Conservation (phyloP, 2,113 vertebrate species). For the Cyprinus carpio region DNA sequence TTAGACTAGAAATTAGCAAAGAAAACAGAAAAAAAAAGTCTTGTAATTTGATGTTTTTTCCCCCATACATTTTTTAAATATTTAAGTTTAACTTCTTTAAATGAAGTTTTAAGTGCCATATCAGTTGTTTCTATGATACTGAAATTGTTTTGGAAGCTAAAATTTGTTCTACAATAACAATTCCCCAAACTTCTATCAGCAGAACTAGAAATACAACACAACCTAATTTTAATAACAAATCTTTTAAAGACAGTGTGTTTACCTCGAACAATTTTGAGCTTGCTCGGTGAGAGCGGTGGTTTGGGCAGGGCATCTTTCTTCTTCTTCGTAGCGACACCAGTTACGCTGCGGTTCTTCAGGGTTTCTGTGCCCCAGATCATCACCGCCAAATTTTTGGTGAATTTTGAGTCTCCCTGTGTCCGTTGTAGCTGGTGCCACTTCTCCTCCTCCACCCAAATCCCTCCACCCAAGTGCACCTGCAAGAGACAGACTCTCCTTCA, state of each 20-base stretch:
- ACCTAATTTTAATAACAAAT: background rate
- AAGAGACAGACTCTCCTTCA: slow-evolving; percentile 49
- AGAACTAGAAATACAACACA: background rate
- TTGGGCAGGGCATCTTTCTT: slow-evolving; percentile 98
- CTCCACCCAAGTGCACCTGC: slow-evolving; percentile 96
- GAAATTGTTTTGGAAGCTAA: background rate
- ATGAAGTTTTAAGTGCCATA: too few species aligned
- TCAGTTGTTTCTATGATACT: background rate
- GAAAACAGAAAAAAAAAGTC: background rate
- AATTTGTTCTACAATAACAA: background rate
- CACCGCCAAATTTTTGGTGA: slow-evolving; percentile 98
- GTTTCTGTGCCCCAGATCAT: slow-evolving; percentile 99
- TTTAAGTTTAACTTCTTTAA: too few species aligned
- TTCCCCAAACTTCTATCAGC: background rate
- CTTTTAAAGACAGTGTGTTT: slow-evolving; percentile 47
- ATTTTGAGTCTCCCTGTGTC: slow-evolving; percentile 99
- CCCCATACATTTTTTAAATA: too few species aligned
- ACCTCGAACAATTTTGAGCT: slow-evolving; percentile 98
- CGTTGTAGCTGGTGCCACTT: slow-evolving; percentile 98
- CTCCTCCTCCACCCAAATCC: slow-evolving; percentile 98
- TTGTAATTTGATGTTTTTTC: too few species aligned
- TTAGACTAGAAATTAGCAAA: background rate
- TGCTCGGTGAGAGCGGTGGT: slow-evolving; percentile 97
- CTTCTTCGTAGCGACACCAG: slow-evolving; percentile 98
- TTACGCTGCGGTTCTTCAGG: slow-evolving; percentile 98